Evolutionary conservation across 2,888 invertebrate species (phyloP), one percentile per base, ranked within the genome.

Genomic region (Meghimatium bilineatum): DNA sequence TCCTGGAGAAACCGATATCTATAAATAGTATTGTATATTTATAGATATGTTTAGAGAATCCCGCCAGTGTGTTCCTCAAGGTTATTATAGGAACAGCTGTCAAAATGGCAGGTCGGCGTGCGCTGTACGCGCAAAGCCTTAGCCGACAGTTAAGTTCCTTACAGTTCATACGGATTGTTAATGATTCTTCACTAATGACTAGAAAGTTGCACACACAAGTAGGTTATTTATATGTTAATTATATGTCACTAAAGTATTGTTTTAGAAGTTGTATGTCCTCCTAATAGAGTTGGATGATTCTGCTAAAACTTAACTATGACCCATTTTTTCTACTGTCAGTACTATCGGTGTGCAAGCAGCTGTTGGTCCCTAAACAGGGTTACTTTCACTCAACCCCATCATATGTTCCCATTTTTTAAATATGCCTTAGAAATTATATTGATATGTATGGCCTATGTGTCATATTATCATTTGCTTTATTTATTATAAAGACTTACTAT

Each of bases 51-150:
- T 32, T 23, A 52, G 56, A 34, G 34, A 76, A 84, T 81, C 84
- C 82, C 87, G 74, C 87, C 85, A 80, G 29, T 36, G 34, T n/a
- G 71, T 49, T 75, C 79, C 63, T 79, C 83, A 83, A 86, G 83
- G 85, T 76, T 75, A 79, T 72, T 75, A 83, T 75, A 71, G 69
- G 81, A 87, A 85, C 87, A 86, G 87, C 85, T 85, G 85, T 84
- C 86, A 85, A 84, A 82, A 87, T 87, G 87, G 87, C 87, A 72
- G 80, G 87, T 79, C 83, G 86, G 52, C 82, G 84, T 67, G 85
- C 83, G 77, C 80, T 86, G 60, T 10, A 12, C 69, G 82, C 82
- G 81, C 85, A 67, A 32, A 63, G 81, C 81, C 81, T 29, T 5
- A 6, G 74, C 81, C 81, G 38, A 81, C 81, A 63, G 29, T 74